Evolutionary conservation across 2,797 vertebrate species (phyloP).

Genomic region (Hirundo rustica): DNA sequence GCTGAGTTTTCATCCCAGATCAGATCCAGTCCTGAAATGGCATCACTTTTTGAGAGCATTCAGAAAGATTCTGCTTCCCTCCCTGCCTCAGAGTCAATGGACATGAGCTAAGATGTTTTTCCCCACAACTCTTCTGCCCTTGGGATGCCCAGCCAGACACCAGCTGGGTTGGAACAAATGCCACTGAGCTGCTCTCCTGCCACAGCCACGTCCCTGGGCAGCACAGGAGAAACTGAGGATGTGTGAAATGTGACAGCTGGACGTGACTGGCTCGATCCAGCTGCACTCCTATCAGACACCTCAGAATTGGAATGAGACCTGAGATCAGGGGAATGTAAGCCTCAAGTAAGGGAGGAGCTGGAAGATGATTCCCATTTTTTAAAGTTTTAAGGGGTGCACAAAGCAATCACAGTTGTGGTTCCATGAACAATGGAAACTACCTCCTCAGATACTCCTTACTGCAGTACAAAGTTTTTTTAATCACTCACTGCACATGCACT

Average conservation of each 20-base stretch:
- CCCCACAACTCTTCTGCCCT: neutral
- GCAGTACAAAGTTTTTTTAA: neutral
- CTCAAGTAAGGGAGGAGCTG: rapidly evolving
- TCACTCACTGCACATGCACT: conserved; percentile 46
- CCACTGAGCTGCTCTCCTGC: neutral
- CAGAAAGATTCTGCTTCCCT: conserved; percentile 82
- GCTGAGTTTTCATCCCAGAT: conserved; percentile 91
- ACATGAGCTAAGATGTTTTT: conserved; percentile 80
- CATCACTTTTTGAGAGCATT: conserved; percentile 89
- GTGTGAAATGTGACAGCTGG: neutral
- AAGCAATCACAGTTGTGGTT: neutral
- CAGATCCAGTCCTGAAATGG: conserved; percentile 86
- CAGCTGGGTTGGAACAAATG: neutral
- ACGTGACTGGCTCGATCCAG: neutral
- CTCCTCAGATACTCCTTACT: neutral
- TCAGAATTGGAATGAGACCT: rapidly evolving
- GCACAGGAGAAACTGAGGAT: neutral
- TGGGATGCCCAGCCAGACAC: neutral
- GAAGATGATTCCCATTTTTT: rapidly evolving
- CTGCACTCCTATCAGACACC: rapidly evolving
- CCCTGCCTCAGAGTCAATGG: conserved; percentile 82
- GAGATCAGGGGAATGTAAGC: rapidly evolving
- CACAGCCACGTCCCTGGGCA: neutral
- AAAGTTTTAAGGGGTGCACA: neutral
- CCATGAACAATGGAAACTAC: neutral